These are phyloP conservation scores for Teinopalpus imperialis DNA, from an alignment of 2,888 invertebrate species.

Conservation along the genomic window DNA sequence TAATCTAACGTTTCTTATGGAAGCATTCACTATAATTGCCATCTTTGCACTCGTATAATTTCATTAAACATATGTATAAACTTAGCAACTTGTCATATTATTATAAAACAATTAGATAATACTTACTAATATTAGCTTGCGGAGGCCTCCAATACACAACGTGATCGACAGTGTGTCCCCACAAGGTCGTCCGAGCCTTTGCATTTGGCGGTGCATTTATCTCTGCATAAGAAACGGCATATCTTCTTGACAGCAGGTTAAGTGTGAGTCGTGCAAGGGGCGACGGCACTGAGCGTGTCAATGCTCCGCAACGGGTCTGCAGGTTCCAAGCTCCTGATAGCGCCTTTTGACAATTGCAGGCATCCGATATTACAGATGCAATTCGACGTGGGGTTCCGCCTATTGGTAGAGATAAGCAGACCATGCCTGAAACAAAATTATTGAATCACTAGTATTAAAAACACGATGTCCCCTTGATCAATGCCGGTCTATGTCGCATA, in stretches of 20 bases:
- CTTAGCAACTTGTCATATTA: too few species aligned
- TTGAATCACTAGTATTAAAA: too few species aligned
- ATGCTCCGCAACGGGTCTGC: constrained; percentile 74
- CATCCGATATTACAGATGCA: constrained; percentile 51
- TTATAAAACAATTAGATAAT: constrained; percentile 12
- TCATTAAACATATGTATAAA: too few species aligned
- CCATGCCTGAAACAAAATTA: constrained; percentile 73
- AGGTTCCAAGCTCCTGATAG: constrained; percentile 76
- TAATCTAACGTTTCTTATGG: too few species aligned
- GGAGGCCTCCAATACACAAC: constrained; percentile 88
- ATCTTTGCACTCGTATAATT: too few species aligned
- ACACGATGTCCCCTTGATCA: too few species aligned
- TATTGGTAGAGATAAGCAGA: constrained; percentile 85
- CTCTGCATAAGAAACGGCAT: constrained; percentile 85
- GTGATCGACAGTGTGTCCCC: constrained; percentile 84
- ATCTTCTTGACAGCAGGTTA: constrained; percentile 85
- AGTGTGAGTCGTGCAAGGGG: constrained; percentile 73
- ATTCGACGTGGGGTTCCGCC: constrained; percentile 68
- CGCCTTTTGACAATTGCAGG: constrained; percentile 73
- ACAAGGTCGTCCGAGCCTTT: constrained; percentile 76
- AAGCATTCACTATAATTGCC: too few species aligned
- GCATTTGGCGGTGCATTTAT: constrained; percentile 65
- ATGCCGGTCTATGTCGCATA: too few species aligned
- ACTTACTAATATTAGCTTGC: constrained; percentile 89
- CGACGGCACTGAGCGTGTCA: constrained; percentile 85